Conservation (phyloP, 2,888 invertebrate genomes). For the Agrilus cyanescens region DNA sequence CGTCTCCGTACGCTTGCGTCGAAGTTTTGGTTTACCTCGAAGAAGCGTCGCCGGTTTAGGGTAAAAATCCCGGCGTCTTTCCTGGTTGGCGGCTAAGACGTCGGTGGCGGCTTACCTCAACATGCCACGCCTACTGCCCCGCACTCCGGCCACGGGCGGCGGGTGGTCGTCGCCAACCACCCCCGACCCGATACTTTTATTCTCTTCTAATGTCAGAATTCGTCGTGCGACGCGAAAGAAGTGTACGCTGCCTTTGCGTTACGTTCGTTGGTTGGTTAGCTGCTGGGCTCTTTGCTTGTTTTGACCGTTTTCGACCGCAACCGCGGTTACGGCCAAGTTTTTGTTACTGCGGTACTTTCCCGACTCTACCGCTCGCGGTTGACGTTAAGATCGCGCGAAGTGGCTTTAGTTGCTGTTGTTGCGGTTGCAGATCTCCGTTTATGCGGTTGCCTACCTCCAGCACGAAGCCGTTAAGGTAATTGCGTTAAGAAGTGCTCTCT, state of each 20-base stretch:
- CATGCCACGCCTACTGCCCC: constrained; percentile 36
- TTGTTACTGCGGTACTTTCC: background rate
- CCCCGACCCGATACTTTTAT: constrained; percentile 29
- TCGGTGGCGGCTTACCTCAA: constrained; percentile 41
- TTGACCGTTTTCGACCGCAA: too few species aligned
- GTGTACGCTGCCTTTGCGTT: constrained; percentile 14
- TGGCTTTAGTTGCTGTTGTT: background rate
- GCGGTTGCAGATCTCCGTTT: too few species aligned
- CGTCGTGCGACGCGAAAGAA: constrained; percentile 35
- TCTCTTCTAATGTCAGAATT: constrained; percentile 36
- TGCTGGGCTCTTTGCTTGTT: background rate
- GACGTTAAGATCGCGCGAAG: background rate
- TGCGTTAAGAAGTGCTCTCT: too few species aligned
- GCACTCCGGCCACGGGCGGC: constrained; percentile 23
- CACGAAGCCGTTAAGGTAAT: too few species aligned
- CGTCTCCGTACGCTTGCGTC: constrained; percentile 33
- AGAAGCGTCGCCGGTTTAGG: constrained; percentile 40
- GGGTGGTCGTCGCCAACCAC: constrained; percentile 20
- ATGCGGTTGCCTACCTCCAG: too few species aligned
- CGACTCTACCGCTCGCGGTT: background rate
- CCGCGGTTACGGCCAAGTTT: background rate
- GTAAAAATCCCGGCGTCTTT: constrained; percentile 41
- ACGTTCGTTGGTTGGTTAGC: background rate
- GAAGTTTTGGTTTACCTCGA: constrained; percentile 38
- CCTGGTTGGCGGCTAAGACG: constrained; percentile 39